Evolutionary conservation across 2,797 vertebrate genomes (phyloP).

Genomic region (Neosalanx taihuensis): DNA sequence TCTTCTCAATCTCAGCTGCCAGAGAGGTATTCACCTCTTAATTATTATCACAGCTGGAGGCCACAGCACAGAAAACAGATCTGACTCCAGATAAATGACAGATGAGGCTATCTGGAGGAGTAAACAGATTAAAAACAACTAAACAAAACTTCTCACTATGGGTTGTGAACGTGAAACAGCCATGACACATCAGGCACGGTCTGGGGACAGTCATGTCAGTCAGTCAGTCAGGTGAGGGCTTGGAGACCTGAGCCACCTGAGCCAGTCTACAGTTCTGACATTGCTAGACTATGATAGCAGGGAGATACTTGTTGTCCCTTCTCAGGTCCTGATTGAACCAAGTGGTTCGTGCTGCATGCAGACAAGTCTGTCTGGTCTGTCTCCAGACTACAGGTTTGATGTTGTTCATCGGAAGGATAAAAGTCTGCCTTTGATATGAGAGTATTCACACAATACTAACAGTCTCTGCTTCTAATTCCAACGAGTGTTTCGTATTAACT

Average conservation of each 20-base stretch:
- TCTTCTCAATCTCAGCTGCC: constrained; percentile 47
- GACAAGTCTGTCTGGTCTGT: too few species aligned
- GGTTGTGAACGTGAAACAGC: neutral
- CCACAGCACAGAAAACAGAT: constrained; percentile 42
- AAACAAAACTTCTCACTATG: neutral
- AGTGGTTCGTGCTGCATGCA: too few species aligned
- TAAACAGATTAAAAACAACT: constrained; percentile 11
- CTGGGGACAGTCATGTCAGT: neutral
- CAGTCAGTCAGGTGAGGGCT: neutral
- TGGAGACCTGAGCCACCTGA: too few species aligned
- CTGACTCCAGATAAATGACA: constrained; percentile 33
- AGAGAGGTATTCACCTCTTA: constrained; percentile 49
- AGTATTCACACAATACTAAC: neutral
- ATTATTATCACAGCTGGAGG: constrained; percentile 66
- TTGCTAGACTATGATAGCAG: too few species aligned
- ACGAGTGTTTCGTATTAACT: neutral
- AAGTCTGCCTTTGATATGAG: neutral
- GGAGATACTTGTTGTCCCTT: too few species aligned
- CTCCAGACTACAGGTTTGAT: neutral
- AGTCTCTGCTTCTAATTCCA: neutral
- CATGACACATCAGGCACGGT: neutral
- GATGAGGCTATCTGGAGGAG: constrained; percentile 7
- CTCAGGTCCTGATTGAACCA: too few species aligned
- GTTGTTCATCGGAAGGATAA: neutral
- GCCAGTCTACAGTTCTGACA: too few species aligned